phyloP scores from a whole-genome alignment of 2,888 invertebrate genomes.

The Pediacus dermestoides region DNA sequence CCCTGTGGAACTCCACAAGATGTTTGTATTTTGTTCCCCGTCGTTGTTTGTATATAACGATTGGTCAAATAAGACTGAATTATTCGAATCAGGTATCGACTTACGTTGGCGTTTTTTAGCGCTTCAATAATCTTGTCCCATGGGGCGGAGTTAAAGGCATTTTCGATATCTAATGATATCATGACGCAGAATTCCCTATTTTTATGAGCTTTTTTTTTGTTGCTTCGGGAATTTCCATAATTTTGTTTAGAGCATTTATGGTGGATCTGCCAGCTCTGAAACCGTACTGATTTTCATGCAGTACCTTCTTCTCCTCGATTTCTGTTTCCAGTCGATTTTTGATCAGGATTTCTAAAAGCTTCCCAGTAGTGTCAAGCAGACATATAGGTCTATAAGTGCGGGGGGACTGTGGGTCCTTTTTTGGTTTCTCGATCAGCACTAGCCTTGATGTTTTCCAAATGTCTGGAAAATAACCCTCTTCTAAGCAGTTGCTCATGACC shows the following conservation, averaged over 20 bases:
- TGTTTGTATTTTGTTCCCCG: background rate
- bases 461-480: background rate
- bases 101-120: background rate
- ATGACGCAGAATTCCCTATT: slow-evolving; percentile 2
- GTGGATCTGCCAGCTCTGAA: slow-evolving; percentile 6
- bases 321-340: slow-evolving; percentile 3
- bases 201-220: background rate
- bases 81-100: background rate
- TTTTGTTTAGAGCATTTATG: slow-evolving; percentile 3
- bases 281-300: slow-evolving; percentile 4
- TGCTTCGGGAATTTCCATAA: too few relatives aligned
- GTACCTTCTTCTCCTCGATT: background rate
- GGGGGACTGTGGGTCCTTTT: background rate
- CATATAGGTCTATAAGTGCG: slow-evolving; percentile 6
- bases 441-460: background rate
- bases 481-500: background rate
- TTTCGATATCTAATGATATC: slow-evolving; percentile 3
- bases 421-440: slow-evolving; percentile 6
- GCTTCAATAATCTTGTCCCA: background rate
- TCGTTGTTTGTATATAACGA: background rate
- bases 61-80: background rate
- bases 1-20: too few relatives aligned
- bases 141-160: slow-evolving; percentile 3
- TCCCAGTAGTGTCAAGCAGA: slow-evolving; percentile 4
- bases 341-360: slow-evolving; percentile 5